Evolutionary conservation across 1,140 invertebrate species (phyloP).

Genomic region (Pogonus chalceus): DNA sequence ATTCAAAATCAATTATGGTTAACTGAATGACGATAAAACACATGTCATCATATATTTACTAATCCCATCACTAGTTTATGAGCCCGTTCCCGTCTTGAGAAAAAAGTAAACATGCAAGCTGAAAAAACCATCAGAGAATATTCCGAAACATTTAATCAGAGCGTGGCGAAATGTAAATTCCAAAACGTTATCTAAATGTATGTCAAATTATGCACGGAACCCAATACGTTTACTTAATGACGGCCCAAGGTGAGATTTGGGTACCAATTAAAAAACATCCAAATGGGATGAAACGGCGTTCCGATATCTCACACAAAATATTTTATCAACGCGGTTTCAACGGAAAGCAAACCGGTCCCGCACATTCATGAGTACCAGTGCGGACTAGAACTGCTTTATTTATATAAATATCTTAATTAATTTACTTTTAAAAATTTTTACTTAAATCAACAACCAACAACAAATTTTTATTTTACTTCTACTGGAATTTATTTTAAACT

Average conservation of each 20-base stretch:
- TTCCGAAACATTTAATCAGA: not conserved
- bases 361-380: no score
- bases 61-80: no score
- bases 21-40: no score
- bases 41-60: no score
- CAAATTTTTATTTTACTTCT: no score
- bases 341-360: not conserved
- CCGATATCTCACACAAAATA: constrained; percentile 6
- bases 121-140: no score
- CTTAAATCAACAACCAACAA: no score
- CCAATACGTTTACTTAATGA: not conserved
- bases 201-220: not conserved
- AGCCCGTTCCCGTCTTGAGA: no score
- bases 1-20: no score
- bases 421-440: no score
- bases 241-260: not conserved
- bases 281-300: not conserved
- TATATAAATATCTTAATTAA: not conserved
- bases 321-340: not conserved
- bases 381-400: not conserved
- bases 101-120: no score
- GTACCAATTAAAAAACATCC: constrained; percentile 1
- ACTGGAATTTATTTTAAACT: no score
- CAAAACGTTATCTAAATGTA: constrained; percentile 1
- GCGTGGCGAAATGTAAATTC: not conserved